A percentile compares a stretch with the other conserved stretches of the same genome.
Evolutionary conservation across 2,113 vertebrate species (phyloP).

Genomic region (Heterotis niloticus): DNA sequence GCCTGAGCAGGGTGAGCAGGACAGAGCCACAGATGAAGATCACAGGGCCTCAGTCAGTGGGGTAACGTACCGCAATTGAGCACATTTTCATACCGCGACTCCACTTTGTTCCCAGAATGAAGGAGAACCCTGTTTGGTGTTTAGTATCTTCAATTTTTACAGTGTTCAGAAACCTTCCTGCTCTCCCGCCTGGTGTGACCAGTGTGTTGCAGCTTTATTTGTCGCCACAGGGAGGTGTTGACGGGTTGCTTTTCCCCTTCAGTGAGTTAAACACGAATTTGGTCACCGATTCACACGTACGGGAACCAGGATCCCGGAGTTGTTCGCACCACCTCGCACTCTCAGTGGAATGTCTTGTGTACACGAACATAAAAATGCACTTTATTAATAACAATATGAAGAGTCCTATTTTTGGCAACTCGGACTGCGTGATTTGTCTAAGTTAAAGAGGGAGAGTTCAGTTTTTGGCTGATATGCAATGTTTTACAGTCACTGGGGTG

Average conservation of each 20-base stretch:
- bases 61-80: too few relatives aligned
- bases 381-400: background rate
- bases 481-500: background rate
- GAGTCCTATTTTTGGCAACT: background rate
- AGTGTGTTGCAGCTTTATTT: slow-evolving; percentile 7
- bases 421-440: slow-evolving; percentile 5
- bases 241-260: slow-evolving; percentile 5
- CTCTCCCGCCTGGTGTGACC: background rate
- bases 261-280: slow-evolving; percentile 8
- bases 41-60: too few relatives aligned
- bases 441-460: background rate
- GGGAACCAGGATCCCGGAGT: background rate
- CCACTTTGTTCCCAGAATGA: background rate
- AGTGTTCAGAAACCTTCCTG: background rate
- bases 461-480: background rate
- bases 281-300: background rate
- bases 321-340: background rate
- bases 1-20: too few relatives aligned
- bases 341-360: background rate
- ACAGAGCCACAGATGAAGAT: too few relatives aligned
- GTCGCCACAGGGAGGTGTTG: slow-evolving; percentile 11
- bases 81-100: too few relatives aligned
- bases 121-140: background rate
- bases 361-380: slow-evolving; percentile 4
- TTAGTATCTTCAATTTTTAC: background rate